phyloP scores from a whole-genome alignment of 2,797 vertebrate species.

The Phylloscopus collybita region DNA sequence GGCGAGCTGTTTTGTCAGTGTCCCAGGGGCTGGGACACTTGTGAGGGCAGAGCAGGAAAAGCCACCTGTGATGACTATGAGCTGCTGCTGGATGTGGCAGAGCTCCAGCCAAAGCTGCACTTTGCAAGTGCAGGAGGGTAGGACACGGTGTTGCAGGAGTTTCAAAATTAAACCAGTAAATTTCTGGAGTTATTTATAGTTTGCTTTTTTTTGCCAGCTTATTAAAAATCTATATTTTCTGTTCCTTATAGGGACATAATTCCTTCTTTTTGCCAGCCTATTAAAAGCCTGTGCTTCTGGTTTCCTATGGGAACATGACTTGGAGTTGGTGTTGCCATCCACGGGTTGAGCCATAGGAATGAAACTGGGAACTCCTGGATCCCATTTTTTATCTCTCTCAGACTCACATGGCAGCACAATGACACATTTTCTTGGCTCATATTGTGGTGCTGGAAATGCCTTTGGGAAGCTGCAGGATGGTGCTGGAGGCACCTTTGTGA shows the following conservation, averaged over 20 bases:
- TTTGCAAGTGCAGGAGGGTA: neutral
- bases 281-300: neutral
- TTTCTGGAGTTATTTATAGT: neutral
- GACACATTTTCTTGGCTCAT: fast-evolving
- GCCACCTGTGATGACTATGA: neutral
- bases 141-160: neutral
- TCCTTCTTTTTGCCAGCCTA: neutral
- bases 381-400: fast-evolving
- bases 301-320: neutral
- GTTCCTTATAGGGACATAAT: neutral
- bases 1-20: neutral
- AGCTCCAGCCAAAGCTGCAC: neutral
- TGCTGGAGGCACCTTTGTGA: neutral
- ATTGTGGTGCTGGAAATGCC: neutral
- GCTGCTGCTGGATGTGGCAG: neutral
- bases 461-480: neutral
- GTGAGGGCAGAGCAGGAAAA: neutral
- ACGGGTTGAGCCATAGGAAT: neutral
- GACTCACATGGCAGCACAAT: fast-evolving
- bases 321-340: neutral
- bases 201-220: neutral
- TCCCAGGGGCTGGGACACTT: neutral
- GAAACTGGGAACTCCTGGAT: neutral
- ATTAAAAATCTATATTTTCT: neutral
- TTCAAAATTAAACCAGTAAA: neutral